Evolutionary conservation across 2,888 invertebrate genomes (phyloP).

Genomic region (Leptopilina drosophilae): DNA sequence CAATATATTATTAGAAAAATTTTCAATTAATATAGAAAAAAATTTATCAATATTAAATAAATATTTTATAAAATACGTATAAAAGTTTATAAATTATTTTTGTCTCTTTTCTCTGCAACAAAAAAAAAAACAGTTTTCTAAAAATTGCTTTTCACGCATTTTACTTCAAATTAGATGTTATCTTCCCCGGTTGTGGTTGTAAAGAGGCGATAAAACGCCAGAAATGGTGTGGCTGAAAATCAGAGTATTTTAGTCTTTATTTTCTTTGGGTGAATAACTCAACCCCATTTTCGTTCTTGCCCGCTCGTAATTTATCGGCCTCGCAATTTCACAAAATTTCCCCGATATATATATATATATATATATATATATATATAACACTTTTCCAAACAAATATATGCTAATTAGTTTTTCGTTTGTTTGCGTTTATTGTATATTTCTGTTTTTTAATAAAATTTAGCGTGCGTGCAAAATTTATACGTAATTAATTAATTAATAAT

Average conservation of each 20-base stretch:
- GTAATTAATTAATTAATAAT: no score
- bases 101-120: neutral
- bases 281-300: constrained; percentile 8
- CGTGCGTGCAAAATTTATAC: no score
- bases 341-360: neutral
- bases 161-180: constrained; percentile 29
- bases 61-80: no score
- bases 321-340: constrained; percentile 17
- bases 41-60: no score
- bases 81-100: no score
- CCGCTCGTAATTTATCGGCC: constrained; percentile 28
- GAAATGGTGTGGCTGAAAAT: constrained; percentile 37
- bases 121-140: constrained; percentile 10
- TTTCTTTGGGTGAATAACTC: constrained; percentile 32
- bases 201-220: constrained; percentile 35
- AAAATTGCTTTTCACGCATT: constrained; percentile 4
- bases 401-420: neutral
- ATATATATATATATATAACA: neutral
- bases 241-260: constrained; percentile 39
- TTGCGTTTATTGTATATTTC: no score
- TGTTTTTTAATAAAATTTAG: no score
- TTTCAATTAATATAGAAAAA: no score
- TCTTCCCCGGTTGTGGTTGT: constrained; percentile 23
- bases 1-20: no score
- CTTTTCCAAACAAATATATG: neutral